Conservation (phyloP, 1,140 invertebrate species). For the Vanessa atalanta region DNA sequence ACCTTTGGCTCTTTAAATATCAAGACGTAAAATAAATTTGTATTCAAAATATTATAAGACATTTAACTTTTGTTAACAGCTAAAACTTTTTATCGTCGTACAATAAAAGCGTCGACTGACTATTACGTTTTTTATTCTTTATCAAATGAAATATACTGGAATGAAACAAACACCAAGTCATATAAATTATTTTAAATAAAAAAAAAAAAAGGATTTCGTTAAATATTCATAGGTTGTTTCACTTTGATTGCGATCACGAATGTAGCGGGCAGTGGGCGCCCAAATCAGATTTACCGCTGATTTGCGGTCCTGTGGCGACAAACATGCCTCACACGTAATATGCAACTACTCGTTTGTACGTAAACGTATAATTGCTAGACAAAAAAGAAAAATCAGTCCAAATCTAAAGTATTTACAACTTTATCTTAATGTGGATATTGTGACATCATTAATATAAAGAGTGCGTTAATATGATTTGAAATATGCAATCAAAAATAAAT, state of each 20-base stretch:
- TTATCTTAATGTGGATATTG: too few relatives aligned
- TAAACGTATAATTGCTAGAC: conserved; percentile 9
- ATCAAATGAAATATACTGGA: conserved; percentile 1
- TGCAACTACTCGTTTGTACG: conserved; percentile 22
- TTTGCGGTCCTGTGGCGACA: conserved; percentile 26
- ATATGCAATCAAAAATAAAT: too few relatives aligned
- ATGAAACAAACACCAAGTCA: conserved; percentile 3
- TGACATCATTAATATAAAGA: too few relatives aligned
- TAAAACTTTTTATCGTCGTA: not conserved
- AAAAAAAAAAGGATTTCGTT: conserved; percentile 11
- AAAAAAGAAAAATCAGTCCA: not conserved
- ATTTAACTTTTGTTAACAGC: not conserved
- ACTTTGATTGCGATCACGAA: conserved; percentile 34
- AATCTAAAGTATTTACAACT: too few relatives aligned
- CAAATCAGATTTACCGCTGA: conserved; percentile 35
- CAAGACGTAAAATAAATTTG: too few relatives aligned
- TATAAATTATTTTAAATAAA: conserved; percentile 9
- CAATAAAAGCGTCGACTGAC: conserved; percentile 1
- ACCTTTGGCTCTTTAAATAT: too few relatives aligned
- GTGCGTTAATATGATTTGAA: too few relatives aligned
- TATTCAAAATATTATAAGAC: not conserved
- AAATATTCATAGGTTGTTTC: conserved; percentile 31
- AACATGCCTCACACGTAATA: conserved; percentile 30
- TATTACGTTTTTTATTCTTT: conserved; percentile 5
- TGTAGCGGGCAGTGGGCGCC: conserved; percentile 21